These are phyloP conservation scores for Helicoverpa armigera DNA, from an alignment of 1,140 invertebrate species.

Conservation along the genomic window DNA sequence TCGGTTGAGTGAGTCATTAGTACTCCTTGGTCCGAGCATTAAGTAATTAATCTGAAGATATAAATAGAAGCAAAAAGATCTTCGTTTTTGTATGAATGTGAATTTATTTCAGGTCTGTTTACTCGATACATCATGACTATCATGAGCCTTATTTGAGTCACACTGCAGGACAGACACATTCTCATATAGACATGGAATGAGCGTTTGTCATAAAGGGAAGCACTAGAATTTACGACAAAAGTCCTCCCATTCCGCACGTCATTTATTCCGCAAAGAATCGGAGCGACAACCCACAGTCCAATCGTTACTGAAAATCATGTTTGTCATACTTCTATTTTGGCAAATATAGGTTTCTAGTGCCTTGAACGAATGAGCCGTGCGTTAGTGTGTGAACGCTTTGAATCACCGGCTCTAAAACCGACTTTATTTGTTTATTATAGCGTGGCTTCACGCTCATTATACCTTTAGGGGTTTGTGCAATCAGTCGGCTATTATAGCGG, in stretches of 20 bases:
- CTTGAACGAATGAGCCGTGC: slow-evolving; percentile 10
- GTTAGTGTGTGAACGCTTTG: background rate
- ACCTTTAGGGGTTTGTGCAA: background rate
- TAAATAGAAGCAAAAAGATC: too few species aligned
- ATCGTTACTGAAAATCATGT: background rate
- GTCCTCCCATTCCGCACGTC: too few species aligned
- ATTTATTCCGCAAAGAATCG: background rate
- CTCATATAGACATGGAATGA: background rate
- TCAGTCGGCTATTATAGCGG: too few species aligned
- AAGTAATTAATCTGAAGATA: too few species aligned
- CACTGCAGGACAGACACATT: too few species aligned
- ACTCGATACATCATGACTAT: too few species aligned
- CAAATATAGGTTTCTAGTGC: slow-evolving; percentile 33
- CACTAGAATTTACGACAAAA: too few species aligned
- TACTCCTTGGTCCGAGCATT: too few species aligned
- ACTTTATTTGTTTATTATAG: slow-evolving; percentile 30
- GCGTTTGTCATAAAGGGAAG: too few species aligned
- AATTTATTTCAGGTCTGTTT: too few species aligned
- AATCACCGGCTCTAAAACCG: slow-evolving; percentile 18
- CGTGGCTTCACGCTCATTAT: background rate
- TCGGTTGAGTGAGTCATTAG: background rate
- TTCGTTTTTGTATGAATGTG: too few species aligned
- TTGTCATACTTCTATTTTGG: slow-evolving; percentile 38
- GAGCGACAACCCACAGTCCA: background rate
- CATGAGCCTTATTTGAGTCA: too few species aligned